These are phyloP conservation scores for Bombylius discolor DNA, from an alignment of 2,888 invertebrate genomes.

Conservation along the genomic window DNA sequence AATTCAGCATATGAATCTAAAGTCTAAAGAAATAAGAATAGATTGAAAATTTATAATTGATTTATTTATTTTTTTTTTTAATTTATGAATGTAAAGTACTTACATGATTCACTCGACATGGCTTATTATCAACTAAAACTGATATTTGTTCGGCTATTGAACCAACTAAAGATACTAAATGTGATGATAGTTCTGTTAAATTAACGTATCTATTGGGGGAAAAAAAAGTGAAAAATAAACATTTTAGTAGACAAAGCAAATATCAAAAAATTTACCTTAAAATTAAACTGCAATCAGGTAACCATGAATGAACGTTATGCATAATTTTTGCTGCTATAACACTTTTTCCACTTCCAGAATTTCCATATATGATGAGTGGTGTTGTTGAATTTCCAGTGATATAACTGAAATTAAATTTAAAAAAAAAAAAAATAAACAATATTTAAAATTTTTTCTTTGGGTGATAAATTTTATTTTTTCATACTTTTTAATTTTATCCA, in stretches of 20 bases:
- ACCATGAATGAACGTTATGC: conserved; percentile 48
- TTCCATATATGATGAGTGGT: conserved; percentile 63
- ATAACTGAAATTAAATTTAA: conserved; percentile 40
- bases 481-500: conserved; percentile 30
- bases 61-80: not conserved
- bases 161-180: conserved; percentile 44
- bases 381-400: conserved; percentile 45
- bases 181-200: conserved; percentile 28
- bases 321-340: conserved; percentile 62
- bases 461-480: not conserved
- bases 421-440: no score
- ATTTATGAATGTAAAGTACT: conserved; percentile 21
- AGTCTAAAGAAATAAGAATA: conserved; percentile 41
- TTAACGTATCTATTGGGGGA: conserved; percentile 25
- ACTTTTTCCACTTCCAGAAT: conserved; percentile 74
- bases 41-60: not conserved
- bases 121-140: conserved; percentile 53
- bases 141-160: conserved; percentile 64
- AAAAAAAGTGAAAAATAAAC: not conserved
- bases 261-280: conserved; percentile 24
- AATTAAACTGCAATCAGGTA: conserved; percentile 46
- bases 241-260: not conserved
- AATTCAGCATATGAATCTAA: conserved; percentile 55
- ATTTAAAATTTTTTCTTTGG: no score
- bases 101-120: conserved; percentile 49